These are phyloP conservation scores for Helicoverpa assulta DNA, from an alignment of 2,888 invertebrate genomes.

Conservation along the genomic window DNA sequence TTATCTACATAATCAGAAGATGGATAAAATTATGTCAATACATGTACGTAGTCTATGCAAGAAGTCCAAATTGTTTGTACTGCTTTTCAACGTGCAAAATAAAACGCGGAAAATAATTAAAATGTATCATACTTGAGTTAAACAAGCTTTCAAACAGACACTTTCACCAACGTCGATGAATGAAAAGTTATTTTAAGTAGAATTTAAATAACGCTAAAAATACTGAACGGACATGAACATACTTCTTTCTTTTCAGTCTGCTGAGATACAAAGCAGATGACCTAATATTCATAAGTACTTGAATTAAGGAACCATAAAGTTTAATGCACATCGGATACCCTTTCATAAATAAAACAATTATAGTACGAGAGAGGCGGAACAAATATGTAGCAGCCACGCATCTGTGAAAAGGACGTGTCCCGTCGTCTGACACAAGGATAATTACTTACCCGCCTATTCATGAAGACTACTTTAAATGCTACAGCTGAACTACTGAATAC, in stretches of 20 bases:
- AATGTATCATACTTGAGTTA: not conserved
- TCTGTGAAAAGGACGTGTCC: slow-evolving; percentile 67
- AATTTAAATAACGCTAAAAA: not conserved
- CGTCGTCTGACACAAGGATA: slow-evolving; percentile 65
- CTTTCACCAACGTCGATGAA: not conserved
- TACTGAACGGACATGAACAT: not conserved
- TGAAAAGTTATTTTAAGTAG: not conserved
- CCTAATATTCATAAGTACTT: slow-evolving; percentile 38
- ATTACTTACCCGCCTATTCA: slow-evolving; percentile 65
- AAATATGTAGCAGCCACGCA: slow-evolving; percentile 32
- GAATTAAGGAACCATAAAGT: slow-evolving; percentile 61
- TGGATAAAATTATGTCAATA: slow-evolving; percentile 29
- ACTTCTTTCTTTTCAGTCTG: slow-evolving; percentile 14
- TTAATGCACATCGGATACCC: slow-evolving; percentile 61
- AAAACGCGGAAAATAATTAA: not conserved
- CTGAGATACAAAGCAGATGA: slow-evolving; percentile 51
- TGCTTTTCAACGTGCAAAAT: not conserved
- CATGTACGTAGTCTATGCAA: not conserved
- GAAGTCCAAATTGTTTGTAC: not conserved
- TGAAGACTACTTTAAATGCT: slow-evolving; percentile 56
- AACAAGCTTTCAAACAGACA: not conserved
- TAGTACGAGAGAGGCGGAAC: slow-evolving; percentile 50
- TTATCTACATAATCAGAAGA: slow-evolving; percentile 41
- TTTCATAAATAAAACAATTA: slow-evolving; percentile 65
- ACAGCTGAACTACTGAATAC: slow-evolving; percentile 26